Conservation (phyloP, 92 coral and sea anemone genomes). For the Palythoa grandis region DNA sequence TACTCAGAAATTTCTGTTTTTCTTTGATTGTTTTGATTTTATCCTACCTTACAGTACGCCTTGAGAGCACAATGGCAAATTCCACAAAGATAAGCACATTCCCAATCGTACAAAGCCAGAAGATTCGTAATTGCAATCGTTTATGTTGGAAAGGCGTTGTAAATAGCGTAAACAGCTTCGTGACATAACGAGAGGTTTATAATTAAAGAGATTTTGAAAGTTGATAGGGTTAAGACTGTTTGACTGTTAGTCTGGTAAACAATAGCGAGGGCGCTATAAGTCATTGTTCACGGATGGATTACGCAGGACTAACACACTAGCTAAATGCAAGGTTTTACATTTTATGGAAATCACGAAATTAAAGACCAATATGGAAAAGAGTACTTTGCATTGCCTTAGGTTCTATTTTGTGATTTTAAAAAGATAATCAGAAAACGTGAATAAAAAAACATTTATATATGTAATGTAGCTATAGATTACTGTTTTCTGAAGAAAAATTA, state of each 20-base stretch:
- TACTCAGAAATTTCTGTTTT: not conserved
- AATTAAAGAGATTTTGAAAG: slow-evolving; percentile 21
- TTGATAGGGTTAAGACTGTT: slow-evolving; percentile 16
- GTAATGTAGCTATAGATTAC: too few species aligned
- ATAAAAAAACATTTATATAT: too few species aligned
- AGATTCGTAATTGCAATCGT: not conserved
- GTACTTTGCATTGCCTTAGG: too few species aligned
- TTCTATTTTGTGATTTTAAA: too few species aligned
- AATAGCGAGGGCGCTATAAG: not conserved
- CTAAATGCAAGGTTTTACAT: not conserved
- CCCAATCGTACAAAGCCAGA: not conserved
- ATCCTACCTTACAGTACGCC: not conserved
- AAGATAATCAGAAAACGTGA: too few species aligned
- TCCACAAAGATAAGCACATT: not conserved
- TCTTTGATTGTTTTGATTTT: not conserved
- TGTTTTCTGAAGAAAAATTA: too few species aligned
- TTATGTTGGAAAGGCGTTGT: not conserved
- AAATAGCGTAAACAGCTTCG: slow-evolving; percentile 15
- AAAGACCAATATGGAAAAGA: too few species aligned
- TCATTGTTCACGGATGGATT: slow-evolving; percentile 3
- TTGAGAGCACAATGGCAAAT: not conserved
- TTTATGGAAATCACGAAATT: not conserved
- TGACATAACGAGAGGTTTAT: slow-evolving; percentile 24
- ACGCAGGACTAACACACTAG: not conserved
- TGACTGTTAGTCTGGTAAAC: slow-evolving; percentile 7